Percentiles rank a stretch among this genome's conserved stretches.
These are phyloP conservation scores for Lysiphlebus fabarum DNA, from an alignment of 1,140 invertebrate genomes.

Conservation along the genomic window DNA sequence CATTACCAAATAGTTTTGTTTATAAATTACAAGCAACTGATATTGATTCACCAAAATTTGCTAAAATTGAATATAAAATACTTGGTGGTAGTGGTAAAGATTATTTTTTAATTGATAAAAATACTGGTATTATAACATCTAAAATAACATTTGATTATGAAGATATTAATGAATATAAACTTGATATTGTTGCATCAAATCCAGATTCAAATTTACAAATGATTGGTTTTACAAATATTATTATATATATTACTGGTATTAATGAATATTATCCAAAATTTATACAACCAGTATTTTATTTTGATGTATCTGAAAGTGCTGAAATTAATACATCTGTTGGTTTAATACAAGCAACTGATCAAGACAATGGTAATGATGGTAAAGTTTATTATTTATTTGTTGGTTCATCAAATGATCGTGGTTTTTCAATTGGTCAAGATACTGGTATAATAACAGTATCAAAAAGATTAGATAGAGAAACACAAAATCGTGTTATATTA, in stretches of 20 bases:
- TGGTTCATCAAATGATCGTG: constrained; percentile 87
- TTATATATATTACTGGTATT: constrained; percentile 79
- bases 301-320: constrained; percentile 91
- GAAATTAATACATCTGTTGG: constrained; percentile 83
- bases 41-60: constrained; percentile 87
- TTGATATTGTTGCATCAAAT: constrained; percentile 84
- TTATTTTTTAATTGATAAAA: constrained; percentile 72
- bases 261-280: constrained; percentile 94
- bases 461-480: constrained; percentile 81
- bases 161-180: constrained; percentile 70
- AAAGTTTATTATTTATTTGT: constrained; percentile 89
- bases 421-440: constrained; percentile 82
- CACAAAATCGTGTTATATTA: constrained; percentile 83
- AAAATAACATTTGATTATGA: constrained; percentile 86
- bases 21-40: constrained; percentile 77
- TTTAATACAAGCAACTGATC: constrained; percentile 83
- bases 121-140: constrained; percentile 74
- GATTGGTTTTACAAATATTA: constrained; percentile 69
- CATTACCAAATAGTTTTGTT: constrained; percentile 70
- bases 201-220: constrained; percentile 72
- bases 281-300: constrained; percentile 85
- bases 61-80: constrained; percentile 83
- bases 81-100: constrained; percentile 73
- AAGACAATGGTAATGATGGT: constrained; percentile 89
- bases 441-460: constrained; percentile 83